Evolutionary conservation across 1,140 invertebrate genomes (phyloP).

Genomic region (Acyrthosiphon pisum): DNA sequence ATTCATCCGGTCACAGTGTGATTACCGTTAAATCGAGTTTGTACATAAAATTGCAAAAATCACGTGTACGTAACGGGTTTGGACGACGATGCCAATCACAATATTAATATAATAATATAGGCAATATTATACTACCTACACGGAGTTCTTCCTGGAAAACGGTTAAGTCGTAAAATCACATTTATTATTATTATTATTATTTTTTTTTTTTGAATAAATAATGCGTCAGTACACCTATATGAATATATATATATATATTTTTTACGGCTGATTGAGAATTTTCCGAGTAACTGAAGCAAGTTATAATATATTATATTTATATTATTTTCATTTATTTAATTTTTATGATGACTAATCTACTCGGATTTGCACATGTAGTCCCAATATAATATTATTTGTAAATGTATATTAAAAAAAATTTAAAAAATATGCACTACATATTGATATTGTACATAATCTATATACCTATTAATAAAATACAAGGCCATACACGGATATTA

Average conservation of each 20-base stretch:
- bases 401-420: neutral
- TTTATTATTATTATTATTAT: neutral
- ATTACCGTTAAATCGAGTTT: slow-evolving; percentile 16
- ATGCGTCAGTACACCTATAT: neutral
- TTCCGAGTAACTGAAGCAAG: neutral
- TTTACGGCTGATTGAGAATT: neutral
- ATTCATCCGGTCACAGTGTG: neutral
- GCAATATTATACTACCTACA: neutral
- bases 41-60: slow-evolving; percentile 28
- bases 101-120: neutral
- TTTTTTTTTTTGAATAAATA: neutral
- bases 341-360: neutral
- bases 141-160: neutral
- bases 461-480: too few relatives aligned
- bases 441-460: neutral
- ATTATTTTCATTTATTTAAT: neutral
- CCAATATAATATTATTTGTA: neutral
- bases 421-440: neutral
- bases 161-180: neutral
- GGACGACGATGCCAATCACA: neutral
- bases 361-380: too few relatives aligned
- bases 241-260: neutral
- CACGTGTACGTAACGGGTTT: neutral
- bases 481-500: too few relatives aligned
- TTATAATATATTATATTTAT: neutral